phyloP scores from a whole-genome alignment of 2,797 vertebrate species.

The Yasuhikotakia modesta region DNA sequence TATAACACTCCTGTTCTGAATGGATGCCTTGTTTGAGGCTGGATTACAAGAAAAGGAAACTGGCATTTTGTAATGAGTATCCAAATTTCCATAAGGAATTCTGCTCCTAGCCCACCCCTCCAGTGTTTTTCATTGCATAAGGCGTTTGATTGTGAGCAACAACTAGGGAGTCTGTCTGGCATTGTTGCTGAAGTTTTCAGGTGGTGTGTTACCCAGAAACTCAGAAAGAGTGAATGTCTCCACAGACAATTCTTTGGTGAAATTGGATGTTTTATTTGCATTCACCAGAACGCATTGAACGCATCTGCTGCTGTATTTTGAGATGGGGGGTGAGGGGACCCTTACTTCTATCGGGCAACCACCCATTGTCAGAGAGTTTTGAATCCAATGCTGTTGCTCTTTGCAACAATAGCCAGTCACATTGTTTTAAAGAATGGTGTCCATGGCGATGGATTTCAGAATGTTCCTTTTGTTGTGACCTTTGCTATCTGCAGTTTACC shows the following conservation, averaged over 20 bases:
- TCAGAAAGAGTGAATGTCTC: background rate
- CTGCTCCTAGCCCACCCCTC: constrained; percentile 52
- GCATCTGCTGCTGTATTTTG: constrained; percentile 34
- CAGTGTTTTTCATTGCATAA: background rate
- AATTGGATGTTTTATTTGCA: constrained; percentile 23
- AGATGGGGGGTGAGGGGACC: constrained; percentile 12
- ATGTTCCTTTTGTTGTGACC: constrained; percentile 67
- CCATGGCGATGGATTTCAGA: constrained; percentile 71
- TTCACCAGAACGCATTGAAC: constrained; percentile 43
- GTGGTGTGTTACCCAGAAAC: constrained; percentile 32
- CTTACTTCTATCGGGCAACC: constrained; percentile 21
- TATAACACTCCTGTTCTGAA: constrained; percentile 77
- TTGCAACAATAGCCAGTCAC: constrained; percentile 51
- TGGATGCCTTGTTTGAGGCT: constrained; percentile 78
- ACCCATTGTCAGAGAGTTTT: constrained; percentile 53
- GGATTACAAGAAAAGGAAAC: constrained; percentile 77
- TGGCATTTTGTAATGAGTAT: constrained; percentile 81
- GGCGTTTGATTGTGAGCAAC: constrained; percentile 44
- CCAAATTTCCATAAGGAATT: constrained; percentile 82
- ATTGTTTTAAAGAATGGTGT: constrained; percentile 66
- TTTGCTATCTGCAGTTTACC: constrained; percentile 57
- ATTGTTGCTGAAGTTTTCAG: constrained; percentile 6
- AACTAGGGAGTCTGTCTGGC: constrained; percentile 28
- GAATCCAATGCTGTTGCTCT: constrained; percentile 45
- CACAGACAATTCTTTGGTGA: constrained; percentile 8